Base-by-base conservation (phyloP, 2,113 vertebrate genomes). In the Pseudopodoces humilis region DNA sequence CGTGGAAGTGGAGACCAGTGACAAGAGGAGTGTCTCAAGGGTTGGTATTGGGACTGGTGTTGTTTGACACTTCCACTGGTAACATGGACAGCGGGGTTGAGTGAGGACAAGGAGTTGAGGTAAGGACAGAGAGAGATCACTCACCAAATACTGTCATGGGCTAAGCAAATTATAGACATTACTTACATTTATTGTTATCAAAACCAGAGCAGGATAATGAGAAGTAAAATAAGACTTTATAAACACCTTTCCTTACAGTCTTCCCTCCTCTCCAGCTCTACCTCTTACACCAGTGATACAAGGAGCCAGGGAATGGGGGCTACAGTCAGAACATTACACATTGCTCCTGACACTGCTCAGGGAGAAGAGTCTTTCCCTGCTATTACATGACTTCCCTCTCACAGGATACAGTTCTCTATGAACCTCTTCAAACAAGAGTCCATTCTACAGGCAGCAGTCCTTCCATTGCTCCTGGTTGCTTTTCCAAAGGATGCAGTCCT, bases 31-130 rank as follows among this genome's bases (percentile, higher is more conserved):
- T 28, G 27, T 33, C 23, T 13, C 23, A 33, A 23, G 39, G 7
- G 8, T 13, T 19, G 10, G 13, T 24, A 30, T 8, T 41, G 33
- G 39, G 64, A 62, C 47, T 0, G 1, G 13, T 4, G 1, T 10
- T 62, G 8, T 44, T 60, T 23, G 44, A 28, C 10, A 46, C 46
- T 60, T 62, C n/a, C 4, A 2, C 52, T 28, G 5, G 12, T 23
- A 27, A 16, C 15, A 46, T 13, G 18, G 15, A 19, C 39, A 46
- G 23, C 1, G 5, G 23, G 19, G 62, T 24, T 37, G 55, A 77
- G 21, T 27, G 17, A 55, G 41, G 22, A 33, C 27, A 39, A 28
- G 50, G 19, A 47, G 15, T 1, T 55, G 28, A 39, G 33, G 22
- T 46, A 33, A 74, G 49, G 39, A 33, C 39, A 64, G 11, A 55